Conservation (phyloP, 2,888 invertebrate genomes). For the Brenthis ino region DNA sequence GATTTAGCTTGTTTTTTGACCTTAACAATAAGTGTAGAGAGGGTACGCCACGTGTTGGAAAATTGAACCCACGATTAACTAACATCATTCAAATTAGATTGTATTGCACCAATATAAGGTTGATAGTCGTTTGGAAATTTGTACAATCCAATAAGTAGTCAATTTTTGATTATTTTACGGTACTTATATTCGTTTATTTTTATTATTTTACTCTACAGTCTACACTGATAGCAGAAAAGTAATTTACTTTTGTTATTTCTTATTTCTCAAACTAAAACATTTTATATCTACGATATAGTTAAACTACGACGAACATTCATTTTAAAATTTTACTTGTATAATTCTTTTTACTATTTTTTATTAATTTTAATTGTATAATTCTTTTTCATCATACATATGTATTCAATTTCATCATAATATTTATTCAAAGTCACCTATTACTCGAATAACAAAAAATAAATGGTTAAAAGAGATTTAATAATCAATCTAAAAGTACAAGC, state of each 20-base stretch:
- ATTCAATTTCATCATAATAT: no score
- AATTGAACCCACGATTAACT: conserved; percentile 40
- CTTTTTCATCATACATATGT: no score
- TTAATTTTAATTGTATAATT: no score
- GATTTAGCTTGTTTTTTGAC: conserved; percentile 74
- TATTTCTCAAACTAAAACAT: no score
- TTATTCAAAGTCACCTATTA: background rate
- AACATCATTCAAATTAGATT: conserved; percentile 21
- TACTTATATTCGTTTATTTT: no score
- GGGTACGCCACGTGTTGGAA: conserved; percentile 65
- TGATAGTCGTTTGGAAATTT: background rate
- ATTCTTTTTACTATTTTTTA: no score
- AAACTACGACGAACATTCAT: background rate
- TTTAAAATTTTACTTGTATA: background rate
- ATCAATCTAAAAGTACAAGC: conserved; percentile 13
- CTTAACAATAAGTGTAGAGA: conserved; percentile 61
- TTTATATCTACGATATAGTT: no score
- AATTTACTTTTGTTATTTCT: no score
- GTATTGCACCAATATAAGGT: conserved; percentile 4
- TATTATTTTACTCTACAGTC: no score
- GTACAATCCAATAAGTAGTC: no score
- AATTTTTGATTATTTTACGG: no score
- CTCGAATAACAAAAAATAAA: background rate
- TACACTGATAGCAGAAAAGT: no score
- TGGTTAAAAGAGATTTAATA: background rate